phyloP scores from a whole-genome alignment of 2,113 vertebrate genomes.

The Uria lomvia region DNA sequence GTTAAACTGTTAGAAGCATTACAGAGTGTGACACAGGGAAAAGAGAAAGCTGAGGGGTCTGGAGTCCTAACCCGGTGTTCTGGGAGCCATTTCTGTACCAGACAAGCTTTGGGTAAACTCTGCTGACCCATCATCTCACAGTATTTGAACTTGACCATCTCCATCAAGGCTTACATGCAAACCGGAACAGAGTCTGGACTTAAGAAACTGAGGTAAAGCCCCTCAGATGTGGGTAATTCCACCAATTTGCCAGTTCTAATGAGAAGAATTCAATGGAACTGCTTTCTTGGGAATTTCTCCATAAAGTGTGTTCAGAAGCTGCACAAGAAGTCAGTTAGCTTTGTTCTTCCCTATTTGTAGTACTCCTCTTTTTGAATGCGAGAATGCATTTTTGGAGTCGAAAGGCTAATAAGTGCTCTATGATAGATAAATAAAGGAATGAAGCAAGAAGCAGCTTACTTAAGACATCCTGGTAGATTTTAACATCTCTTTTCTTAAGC shows the following conservation, averaged over 20 bases:
- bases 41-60: not conserved
- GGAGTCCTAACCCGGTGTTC: not conserved
- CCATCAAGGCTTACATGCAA: not conserved
- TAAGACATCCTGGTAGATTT: not conserved
- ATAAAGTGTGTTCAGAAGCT: not conserved
- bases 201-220: not conserved
- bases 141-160: not conserved
- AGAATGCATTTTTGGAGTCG: not conserved
- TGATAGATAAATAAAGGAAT: not conserved
- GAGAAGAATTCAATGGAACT: not conserved
- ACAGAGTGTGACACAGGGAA: not conserved
- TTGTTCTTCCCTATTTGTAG: not conserved
- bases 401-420: not conserved
- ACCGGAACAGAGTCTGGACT: not conserved
- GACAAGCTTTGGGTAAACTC: not conserved
- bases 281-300: not conserved
- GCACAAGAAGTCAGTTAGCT: not conserved
- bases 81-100: not conserved
- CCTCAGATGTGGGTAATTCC: not conserved
- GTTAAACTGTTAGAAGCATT: not conserved
- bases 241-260: not conserved
- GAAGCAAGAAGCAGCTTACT: not conserved
- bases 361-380: not conserved
- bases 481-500: not conserved
- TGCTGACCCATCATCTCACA: not conserved